A percentile compares a stretch with the other conserved stretches of the same genome.
phyloP scores from a whole-genome alignment of 1,140 invertebrate genomes.

The Lordiphosa collinella region DNA sequence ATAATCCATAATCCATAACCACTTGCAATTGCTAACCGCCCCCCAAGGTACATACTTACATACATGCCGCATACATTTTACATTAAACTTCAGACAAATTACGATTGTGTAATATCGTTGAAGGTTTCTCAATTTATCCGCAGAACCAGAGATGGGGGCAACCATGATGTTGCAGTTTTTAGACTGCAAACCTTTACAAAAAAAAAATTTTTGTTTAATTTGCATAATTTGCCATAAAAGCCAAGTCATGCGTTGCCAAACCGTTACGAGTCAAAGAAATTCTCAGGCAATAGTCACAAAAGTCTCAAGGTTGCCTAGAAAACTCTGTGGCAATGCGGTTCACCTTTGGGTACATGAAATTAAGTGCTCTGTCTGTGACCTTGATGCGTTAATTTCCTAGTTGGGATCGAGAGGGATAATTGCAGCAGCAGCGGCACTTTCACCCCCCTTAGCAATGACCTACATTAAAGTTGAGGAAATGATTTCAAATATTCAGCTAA shows the following conservation, averaged over 20 bases:
- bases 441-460: slow-evolving; percentile 62
- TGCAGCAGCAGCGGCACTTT: slow-evolving; percentile 33
- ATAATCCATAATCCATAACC: slow-evolving; percentile 22
- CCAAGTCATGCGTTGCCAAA: slow-evolving; percentile 48
- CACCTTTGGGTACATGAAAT: slow-evolving; percentile 40
- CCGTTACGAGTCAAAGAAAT: slow-evolving; percentile 27
- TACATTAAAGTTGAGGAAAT: slow-evolving; percentile 63
- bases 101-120: slow-evolving; percentile 48
- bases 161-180: neutral
- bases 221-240: slow-evolving; percentile 54
- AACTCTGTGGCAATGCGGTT: slow-evolving; percentile 32
- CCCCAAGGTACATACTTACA: slow-evolving; percentile 21
- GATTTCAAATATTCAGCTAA: slow-evolving; percentile 14
- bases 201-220: slow-evolving; percentile 20
- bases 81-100: slow-evolving; percentile 22
- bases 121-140: slow-evolving; percentile 39
- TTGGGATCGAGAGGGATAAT: neutral
- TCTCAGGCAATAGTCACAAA: slow-evolving; percentile 20
- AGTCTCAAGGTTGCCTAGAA: slow-evolving; percentile 31
- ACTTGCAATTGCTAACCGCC: slow-evolving; percentile 15
- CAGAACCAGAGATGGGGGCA: slow-evolving; percentile 16
- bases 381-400: slow-evolving; percentile 46
- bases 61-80: slow-evolving; percentile 19
- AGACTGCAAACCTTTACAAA: neutral
- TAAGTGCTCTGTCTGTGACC: slow-evolving; percentile 20